phyloP scores from a whole-genome alignment of 2,888 invertebrate species.

The Spilosoma lubricipeda region DNA sequence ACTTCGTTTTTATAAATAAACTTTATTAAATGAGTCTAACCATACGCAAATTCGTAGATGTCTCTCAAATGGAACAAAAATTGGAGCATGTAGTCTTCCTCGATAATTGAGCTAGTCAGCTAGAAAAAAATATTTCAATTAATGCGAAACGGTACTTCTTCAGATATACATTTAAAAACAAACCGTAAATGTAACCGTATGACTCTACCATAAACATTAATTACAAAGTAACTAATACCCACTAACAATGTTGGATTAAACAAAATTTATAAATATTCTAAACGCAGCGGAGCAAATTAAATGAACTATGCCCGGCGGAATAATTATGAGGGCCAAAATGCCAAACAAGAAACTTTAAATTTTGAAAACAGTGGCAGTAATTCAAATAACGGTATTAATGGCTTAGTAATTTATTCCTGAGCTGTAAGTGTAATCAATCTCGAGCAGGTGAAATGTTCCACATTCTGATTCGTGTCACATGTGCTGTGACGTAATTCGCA shows the following conservation, averaged over 20 bases:
- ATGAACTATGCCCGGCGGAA: slow-evolving; percentile 51
- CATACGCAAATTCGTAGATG: too few species aligned
- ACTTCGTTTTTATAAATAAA: neutral
- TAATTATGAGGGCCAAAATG: slow-evolving; percentile 48
- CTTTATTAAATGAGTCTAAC: neutral
- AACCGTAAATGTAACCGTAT: too few species aligned
- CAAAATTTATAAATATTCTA: slow-evolving; percentile 47
- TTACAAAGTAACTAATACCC: slow-evolving; percentile 49
- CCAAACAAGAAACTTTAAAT: slow-evolving; percentile 40
- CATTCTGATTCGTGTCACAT: slow-evolving; percentile 37
- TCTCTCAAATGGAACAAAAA: too few species aligned
- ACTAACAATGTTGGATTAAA: slow-evolving; percentile 54
- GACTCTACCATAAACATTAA: slow-evolving; percentile 49
- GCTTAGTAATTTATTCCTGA: slow-evolving; percentile 15
- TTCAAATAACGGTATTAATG: slow-evolving; percentile 23
- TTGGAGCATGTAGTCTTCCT: too few species aligned
- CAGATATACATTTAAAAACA: too few species aligned
- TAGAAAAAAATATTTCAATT: too few species aligned
- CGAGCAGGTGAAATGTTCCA: slow-evolving; percentile 36
- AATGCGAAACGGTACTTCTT: too few species aligned
- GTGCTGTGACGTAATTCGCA: slow-evolving; percentile 37
- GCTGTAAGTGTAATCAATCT: slow-evolving; percentile 41
- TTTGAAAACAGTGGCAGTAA: slow-evolving; percentile 32
- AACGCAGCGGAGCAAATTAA: slow-evolving; percentile 45
- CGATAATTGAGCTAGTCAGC: too few species aligned